Conservation (phyloP, 2,888 invertebrate genomes). For the Erebia ligea region DNA sequence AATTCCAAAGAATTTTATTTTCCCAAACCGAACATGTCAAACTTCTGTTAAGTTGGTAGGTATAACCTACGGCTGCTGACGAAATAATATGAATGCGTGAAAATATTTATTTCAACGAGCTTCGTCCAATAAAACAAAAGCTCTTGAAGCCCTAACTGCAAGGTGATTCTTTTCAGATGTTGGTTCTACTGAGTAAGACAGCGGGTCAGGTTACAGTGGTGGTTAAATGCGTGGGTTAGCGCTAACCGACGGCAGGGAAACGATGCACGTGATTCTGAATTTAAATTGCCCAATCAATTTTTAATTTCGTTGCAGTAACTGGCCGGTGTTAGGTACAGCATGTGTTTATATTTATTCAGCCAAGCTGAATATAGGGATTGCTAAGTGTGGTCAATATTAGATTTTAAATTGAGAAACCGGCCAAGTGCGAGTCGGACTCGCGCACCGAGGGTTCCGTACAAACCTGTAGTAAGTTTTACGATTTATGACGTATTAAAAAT, state of each 20-base stretch:
- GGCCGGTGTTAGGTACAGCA: conserved; percentile 32
- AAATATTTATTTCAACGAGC: conserved; percentile 36
- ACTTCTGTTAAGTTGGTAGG: conserved; percentile 6
- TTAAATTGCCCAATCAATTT: conserved; percentile 76
- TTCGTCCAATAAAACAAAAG: conserved; percentile 34
- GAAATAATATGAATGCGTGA: conserved; percentile 49
- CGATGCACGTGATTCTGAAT: conserved; percentile 70
- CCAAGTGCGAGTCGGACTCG: no score
- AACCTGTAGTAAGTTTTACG: no score
- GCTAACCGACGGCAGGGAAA: conserved; percentile 54
- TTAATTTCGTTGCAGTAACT: conserved; percentile 65
- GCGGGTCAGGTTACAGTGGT: conserved; percentile 50
- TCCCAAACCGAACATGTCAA: conserved; percentile 35
- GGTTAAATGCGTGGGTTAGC: conserved; percentile 50
- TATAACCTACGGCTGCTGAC: conserved; percentile 45
- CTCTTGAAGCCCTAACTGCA: conserved; percentile 19
- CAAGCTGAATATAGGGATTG: conserved; percentile 29
- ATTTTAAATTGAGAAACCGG: background rate
- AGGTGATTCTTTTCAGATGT: conserved; percentile 26
- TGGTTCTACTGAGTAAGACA: conserved; percentile 28
- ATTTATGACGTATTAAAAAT: no score
- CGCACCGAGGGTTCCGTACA: no score
- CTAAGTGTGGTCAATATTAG: conserved; percentile 5
- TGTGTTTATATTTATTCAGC: conserved; percentile 36
- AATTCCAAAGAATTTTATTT: conserved; percentile 25